A percentile compares a stretch with the other conserved stretches of the same genome.
These are phyloP conservation scores for Cremastobaeus sp. DNA, from an alignment of 2,888 invertebrate species.

Conservation along the genomic window DNA sequence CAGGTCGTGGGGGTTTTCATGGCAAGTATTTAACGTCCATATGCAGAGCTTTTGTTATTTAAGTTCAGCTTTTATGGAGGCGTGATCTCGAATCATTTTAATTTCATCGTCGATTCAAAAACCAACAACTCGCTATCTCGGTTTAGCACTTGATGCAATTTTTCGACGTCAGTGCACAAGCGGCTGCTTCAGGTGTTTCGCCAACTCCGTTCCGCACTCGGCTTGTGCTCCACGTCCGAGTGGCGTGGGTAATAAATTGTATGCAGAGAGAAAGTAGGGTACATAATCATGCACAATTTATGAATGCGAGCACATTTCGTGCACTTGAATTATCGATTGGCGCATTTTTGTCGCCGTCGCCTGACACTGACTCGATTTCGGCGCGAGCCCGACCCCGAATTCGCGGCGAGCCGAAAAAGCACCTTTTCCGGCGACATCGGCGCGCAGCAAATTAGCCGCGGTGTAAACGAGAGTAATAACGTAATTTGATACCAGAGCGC, in stretches of 20 bases:
- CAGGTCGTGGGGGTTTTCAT: no score
- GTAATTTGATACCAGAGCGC: no score
- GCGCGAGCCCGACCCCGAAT: not conserved
- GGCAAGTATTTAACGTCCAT: no score
- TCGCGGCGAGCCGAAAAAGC: no score
- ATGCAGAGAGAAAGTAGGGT: constrained; percentile 48
- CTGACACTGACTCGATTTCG: constrained; percentile 7
- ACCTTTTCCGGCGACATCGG: no score
- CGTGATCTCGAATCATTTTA: no score
- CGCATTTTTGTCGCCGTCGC: constrained; percentile 18
- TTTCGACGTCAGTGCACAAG: constrained; percentile 28
- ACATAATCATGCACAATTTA: constrained; percentile 46
- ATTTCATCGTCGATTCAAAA: no score
- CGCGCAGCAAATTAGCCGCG: no score
- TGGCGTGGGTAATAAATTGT: constrained; percentile 35
- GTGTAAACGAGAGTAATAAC: no score
- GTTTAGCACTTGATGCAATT: constrained; percentile 28
- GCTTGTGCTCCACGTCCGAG: constrained; percentile 26
- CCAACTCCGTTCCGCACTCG: constrained; percentile 29
- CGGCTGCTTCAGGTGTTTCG: constrained; percentile 27
- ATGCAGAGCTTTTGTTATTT: no score
- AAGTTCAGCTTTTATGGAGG: no score
- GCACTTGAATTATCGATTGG: constrained; percentile 33
- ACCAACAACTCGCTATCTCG: no score
- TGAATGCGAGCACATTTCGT: constrained; percentile 31